Evolutionary conservation across 2,888 invertebrate genomes (phyloP).

Genomic region (Drosophila colorata): DNA sequence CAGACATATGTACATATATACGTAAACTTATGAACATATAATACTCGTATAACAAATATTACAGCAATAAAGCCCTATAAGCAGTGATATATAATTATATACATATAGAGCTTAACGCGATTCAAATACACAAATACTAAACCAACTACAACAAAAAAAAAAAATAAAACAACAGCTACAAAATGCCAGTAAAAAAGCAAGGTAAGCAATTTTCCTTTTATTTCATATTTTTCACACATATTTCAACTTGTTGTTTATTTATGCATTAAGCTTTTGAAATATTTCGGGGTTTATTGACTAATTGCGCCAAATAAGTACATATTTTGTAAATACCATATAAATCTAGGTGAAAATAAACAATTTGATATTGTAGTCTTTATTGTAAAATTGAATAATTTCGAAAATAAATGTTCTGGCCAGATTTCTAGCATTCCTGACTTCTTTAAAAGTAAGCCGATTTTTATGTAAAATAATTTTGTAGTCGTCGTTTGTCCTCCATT

Average conservation of each 20-base stretch:
- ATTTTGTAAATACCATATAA: too few relatives aligned
- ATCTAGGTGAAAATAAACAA: conserved; percentile 2
- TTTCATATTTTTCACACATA: conserved; percentile 3
- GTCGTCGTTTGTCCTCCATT: too few relatives aligned
- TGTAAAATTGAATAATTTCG: too few relatives aligned
- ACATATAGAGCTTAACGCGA: conserved; percentile 45
- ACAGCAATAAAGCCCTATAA: conserved; percentile 11
- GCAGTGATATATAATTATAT: conserved; percentile 13
- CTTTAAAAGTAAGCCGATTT: too few relatives aligned
- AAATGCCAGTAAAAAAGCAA: conserved; percentile 76
- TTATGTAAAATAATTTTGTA: too few relatives aligned
- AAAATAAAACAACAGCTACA: conserved; percentile 51
- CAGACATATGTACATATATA: neutral
- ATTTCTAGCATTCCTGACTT: too few relatives aligned
- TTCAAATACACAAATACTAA: conserved; percentile 47
- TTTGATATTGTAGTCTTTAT: too few relatives aligned
- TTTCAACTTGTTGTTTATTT: conserved; percentile 9
- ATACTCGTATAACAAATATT: conserved; percentile 13
- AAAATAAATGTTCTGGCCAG: too few relatives aligned
- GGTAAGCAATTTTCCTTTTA: conserved; percentile 49
- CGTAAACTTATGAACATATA: conserved; percentile 3
- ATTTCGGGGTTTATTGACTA: conserved; percentile 14
- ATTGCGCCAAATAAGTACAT: conserved; percentile 11
- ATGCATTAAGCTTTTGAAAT: conserved; percentile 10
- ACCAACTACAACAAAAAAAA: conserved; percentile 17